Base-by-base conservation (phyloP, 2,888 invertebrate species). In the Conistra vaccinii region DNA sequence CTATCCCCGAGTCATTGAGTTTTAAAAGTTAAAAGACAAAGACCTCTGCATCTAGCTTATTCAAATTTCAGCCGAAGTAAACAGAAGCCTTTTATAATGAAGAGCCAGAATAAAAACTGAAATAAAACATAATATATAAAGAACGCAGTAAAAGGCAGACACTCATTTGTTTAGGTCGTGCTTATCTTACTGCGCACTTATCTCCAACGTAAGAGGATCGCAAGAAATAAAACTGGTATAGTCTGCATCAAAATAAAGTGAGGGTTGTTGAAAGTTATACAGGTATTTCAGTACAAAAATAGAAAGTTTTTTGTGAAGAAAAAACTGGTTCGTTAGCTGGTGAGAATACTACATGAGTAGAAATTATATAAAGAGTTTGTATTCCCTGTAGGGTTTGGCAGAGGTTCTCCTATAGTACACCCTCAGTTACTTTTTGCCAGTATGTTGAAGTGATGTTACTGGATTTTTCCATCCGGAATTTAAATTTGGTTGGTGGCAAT, bases 141-240 rank as follows among this genome's bases (percentile, higher is more conserved):
- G 53, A 26, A 32, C 55, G n/a, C 39, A 42, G 32, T 66, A 55
- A 74, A 78, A 61, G 45, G 32, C 66, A 78, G 42, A 42, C 48
- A 32, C 20, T 55, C 74, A 55, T 73, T 80, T 78, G 61, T 73
- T 80, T 66, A 39, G 61, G 14, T 17, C 42, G 23, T 35, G 48
- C 55, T 73, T 80, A 80, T 81, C 75, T 74, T 4, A 51, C 29
- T n/a, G 42, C 63, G 58, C 48, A 80, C 57, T 82, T 70, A 80
- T 67, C 82, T 62, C 45, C 3, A n/a, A 29, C 58, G 42, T 39
- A 57, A 66, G 82, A 69, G 69, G 53, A 63, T 60, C n/a, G 17
- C 77, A 42, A 63, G 55, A 68, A 63, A 77, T 53, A 82, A 67
- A 68, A 53, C 23, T 65, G 20, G 66, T 78, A 74, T 26, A 42